Conservation (phyloP, 2,797 vertebrate species). For the Menidia menidia region DNA sequence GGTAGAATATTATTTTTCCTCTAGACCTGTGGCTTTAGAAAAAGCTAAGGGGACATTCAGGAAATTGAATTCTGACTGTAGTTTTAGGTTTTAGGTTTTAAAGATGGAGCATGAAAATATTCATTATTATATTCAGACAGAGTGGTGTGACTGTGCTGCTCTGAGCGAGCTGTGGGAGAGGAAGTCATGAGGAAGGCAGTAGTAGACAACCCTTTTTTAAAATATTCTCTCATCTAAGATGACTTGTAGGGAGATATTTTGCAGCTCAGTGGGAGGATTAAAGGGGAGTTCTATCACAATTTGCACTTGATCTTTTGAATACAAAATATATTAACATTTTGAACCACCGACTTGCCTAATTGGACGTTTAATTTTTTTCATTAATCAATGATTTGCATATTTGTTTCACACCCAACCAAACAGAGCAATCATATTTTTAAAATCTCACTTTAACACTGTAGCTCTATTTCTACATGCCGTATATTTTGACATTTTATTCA, state of each 20-base stretch:
- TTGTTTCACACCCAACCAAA: no score
- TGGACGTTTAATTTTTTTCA: no score
- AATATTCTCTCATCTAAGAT: constrained; percentile 58
- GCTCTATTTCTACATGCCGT: no score
- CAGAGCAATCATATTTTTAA: no score
- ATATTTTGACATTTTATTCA: no score
- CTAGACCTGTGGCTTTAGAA: no score
- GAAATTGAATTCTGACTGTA: neutral
- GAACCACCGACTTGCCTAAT: neutral
- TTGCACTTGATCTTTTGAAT: constrained; percentile 7
- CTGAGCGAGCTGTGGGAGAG: constrained; percentile 7
- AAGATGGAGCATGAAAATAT: neutral
- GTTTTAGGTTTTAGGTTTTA: neutral
- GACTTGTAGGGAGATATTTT: constrained; percentile 47
- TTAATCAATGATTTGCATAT: no score
- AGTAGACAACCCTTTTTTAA: constrained; percentile 54
- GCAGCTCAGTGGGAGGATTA: constrained; percentile 60
- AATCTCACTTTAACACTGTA: no score
- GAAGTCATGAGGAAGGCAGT: constrained; percentile 25
- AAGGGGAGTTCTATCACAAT: constrained; percentile 32
- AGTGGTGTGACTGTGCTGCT: constrained; percentile 17
- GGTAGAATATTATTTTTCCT: no score
- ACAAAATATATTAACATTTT: neutral
- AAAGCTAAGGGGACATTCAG: neutral
- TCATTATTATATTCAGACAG: neutral